Evolutionary conservation across 2,888 invertebrate genomes (phyloP), one percentile per base, ranked within the genome.

Genomic region (Muschampia plurimacula): DNA sequence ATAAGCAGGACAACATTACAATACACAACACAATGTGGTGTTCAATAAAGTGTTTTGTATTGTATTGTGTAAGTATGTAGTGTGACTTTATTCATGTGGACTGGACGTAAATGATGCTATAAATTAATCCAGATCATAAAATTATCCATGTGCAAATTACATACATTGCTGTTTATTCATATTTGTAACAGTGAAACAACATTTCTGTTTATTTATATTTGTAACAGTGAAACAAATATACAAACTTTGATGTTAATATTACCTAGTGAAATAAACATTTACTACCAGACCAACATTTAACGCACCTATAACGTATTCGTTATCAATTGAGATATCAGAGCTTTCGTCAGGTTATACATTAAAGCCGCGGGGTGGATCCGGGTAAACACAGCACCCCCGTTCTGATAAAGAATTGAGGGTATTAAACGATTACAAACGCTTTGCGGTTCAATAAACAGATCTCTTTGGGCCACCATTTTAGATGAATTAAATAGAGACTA

Each of bases 381-480:
- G 81, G 80, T 79, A 83, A 82, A 84, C 79, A 81, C 81, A 83
- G 83, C 84, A 82, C 87, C 85, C 89, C 89, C 84, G 77, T 81
- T 82, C 90, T 93, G 94, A 95, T 95, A 95, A 94, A 94, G 94
- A 94, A 95, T 91, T 92, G 92, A 88, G 22, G 22, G 22, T 22
- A 94, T 94, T 95, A 95, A 94, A 93, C 93, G 94, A 93, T 94
- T 93, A 93, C 94, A 93, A 94, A 93, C 93, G 93, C 93, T 92
- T 92, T 88, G 92, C 92, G 92, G 92, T 93, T 91, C 93, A 92
- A 93, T 93, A 93, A 89, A 92, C 93, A 91, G 88, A 86, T 89
- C 86, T 87, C 85, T 84, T 85, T 84, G 85, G 66, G 82, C 83
- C 83, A 82, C 77, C 87, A 86, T 85, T 89, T 92, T 89, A 87